Conservation (phyloP, 2,797 vertebrate genomes). For the Myiothlypis coronata region DNA sequence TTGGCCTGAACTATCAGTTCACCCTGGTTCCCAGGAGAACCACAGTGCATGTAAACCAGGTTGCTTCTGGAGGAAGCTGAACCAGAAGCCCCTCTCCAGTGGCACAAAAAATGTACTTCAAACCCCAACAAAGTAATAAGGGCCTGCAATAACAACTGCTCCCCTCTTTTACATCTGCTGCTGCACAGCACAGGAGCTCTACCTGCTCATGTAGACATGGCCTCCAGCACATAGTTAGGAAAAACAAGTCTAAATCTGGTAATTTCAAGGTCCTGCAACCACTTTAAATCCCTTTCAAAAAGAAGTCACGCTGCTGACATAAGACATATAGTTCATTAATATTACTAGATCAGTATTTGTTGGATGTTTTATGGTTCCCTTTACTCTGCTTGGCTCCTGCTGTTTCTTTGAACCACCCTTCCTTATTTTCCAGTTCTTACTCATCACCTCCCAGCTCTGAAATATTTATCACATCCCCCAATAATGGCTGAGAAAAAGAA, state of each 20-base stretch:
- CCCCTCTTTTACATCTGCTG: not conserved
- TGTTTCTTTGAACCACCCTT: not conserved
- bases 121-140: rapidly evolving
- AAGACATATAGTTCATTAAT: not conserved
- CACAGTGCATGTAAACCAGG: rapidly evolving
- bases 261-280: not conserved
- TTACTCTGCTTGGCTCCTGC: not conserved
- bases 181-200: not conserved
- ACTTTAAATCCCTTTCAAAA: not conserved
- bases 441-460: not conserved
- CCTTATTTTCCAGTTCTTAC: not conserved
- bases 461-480: not conserved
- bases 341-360: not conserved
- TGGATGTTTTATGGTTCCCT: not conserved
- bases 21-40: not conserved
- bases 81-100: not conserved
- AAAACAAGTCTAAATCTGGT: not conserved
- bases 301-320: not conserved
- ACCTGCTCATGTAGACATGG: rapidly evolving
- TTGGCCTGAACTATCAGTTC: not conserved
- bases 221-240: not conserved
- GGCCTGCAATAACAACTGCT: not conserved
- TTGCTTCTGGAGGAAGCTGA: not conserved
- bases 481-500: not conserved
- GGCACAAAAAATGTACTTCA: not conserved